Percentiles rank a stretch among this genome's conserved stretches.
phyloP scores from a whole-genome alignment of 1,140 invertebrate species.

The Halictus rubicundus region DNA sequence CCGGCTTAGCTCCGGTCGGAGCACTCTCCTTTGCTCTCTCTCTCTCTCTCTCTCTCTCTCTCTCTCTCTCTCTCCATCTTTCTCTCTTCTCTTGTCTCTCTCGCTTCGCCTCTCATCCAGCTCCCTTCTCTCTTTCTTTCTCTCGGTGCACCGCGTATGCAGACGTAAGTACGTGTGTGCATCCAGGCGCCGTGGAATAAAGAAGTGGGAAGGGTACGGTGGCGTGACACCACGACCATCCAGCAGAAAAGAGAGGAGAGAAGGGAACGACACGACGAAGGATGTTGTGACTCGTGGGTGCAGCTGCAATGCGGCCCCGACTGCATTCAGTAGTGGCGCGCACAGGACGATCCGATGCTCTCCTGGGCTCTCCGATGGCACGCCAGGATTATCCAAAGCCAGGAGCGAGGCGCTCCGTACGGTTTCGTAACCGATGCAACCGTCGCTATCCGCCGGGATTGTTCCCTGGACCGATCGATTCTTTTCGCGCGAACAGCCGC shows the following conservation, averaged over 20 bases:
- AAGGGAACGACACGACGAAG: slow-evolving; percentile 67
- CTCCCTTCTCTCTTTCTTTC: slow-evolving; percentile 19
- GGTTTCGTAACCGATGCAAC: slow-evolving; percentile 38
- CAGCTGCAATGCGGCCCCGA: slow-evolving; percentile 57
- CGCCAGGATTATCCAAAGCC: slow-evolving; percentile 35
- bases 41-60: neutral
- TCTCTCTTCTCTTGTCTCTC: no score
- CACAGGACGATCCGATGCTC: slow-evolving; percentile 42
- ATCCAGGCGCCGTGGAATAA: slow-evolving; percentile 50
- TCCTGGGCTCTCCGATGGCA: slow-evolving; percentile 37
- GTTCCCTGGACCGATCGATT: neutral
- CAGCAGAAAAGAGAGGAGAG: slow-evolving; percentile 35
- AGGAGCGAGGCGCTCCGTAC: neutral
- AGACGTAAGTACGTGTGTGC: slow-evolving; percentile 7
- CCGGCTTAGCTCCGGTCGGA: slow-evolving; percentile 68
- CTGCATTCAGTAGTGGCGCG: slow-evolving; percentile 51
- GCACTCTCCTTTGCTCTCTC: slow-evolving; percentile 57
- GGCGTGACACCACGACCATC: slow-evolving; percentile 49
- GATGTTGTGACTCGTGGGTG: slow-evolving; percentile 72
- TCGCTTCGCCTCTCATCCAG: neutral
- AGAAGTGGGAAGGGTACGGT: slow-evolving; percentile 56
- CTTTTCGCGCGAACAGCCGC: no score
- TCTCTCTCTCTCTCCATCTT: no score
- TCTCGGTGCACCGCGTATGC: slow-evolving; percentile 41
- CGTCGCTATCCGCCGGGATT: neutral